Conservation (phyloP, 2,113 vertebrate genomes). For the Rhinoderma darwinii region DNA sequence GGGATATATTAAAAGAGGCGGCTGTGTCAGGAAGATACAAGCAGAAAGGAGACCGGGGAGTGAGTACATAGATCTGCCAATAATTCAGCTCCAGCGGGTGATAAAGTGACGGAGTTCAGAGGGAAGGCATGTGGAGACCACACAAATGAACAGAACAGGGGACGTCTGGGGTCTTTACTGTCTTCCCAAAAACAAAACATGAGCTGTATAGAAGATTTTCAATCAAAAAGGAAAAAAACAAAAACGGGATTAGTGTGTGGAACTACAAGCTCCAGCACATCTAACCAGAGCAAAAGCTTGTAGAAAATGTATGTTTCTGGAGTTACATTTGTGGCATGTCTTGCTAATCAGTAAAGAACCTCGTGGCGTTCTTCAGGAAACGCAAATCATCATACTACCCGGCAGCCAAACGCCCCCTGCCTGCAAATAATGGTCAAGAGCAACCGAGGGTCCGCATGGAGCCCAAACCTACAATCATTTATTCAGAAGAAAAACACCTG, state of each 20-base stretch:
- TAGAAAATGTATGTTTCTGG: too few species aligned
- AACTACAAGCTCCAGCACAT: not conserved
- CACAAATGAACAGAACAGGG: not conserved
- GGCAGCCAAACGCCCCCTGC: too few species aligned
- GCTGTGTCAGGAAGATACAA: not conserved
- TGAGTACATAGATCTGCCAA: not conserved
- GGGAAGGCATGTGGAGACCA: not conserved
- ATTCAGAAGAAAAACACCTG: too few species aligned
- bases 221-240: not conserved
- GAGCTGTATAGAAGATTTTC: not conserved
- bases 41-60: not conserved
- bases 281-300: not conserved
- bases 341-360: not conserved
- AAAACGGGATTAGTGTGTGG: not conserved
- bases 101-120: conserved; percentile 23
- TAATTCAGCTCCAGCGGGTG: conserved; percentile 18
- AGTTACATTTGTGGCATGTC: not conserved
- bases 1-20: not conserved
- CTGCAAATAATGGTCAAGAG: too few species aligned
- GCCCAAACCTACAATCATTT: too few species aligned
- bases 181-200: not conserved
- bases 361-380: too few species aligned
- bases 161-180: not conserved
- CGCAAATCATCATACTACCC: too few species aligned
- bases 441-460: too few species aligned